Conservation (phyloP, 1,140 invertebrate genomes). For the Bombus difficillimus region DNA sequence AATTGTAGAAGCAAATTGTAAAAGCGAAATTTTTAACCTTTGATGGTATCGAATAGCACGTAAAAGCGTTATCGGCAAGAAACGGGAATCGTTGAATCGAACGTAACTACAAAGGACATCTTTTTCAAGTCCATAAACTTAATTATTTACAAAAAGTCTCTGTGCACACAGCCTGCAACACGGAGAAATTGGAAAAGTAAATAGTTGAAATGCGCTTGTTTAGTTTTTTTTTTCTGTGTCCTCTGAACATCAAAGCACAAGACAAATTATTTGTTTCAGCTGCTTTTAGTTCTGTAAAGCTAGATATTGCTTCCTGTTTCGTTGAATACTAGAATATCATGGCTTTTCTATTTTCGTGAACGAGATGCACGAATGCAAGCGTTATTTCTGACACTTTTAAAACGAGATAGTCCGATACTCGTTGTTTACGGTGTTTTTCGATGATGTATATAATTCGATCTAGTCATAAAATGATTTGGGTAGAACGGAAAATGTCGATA, state of each 20-base stretch:
- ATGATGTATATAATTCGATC: neutral
- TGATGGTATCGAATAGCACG: neutral
- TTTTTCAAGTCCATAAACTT: slow-evolving; percentile 56
- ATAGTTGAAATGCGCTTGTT: slow-evolving; percentile 14
- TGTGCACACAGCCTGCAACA: neutral
- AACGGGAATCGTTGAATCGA: slow-evolving; percentile 49
- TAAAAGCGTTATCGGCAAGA: neutral
- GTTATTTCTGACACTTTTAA: neutral
- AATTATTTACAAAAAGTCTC: slow-evolving; percentile 59
- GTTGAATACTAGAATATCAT: neutral
- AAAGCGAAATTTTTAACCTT: neutral
- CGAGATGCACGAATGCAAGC: too few species aligned
- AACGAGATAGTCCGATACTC: neutral
- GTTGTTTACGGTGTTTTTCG: neutral
- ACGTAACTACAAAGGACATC: slow-evolving; percentile 51
- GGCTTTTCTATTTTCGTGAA: neutral
- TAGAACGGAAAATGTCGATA: neutral
- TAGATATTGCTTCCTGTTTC: neutral
- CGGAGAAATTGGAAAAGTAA: slow-evolving; percentile 40
- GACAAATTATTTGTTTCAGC: slow-evolving; percentile 2
- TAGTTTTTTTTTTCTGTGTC: neutral
- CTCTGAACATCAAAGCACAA: neutral
- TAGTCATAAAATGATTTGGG: neutral
- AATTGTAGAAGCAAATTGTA: neutral
- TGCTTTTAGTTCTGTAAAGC: slow-evolving; percentile 9